A percentile compares a stretch with the other conserved stretches of the same genome.
These are phyloP conservation scores for Chrysodeixis includens DNA, from an alignment of 2,888 invertebrate genomes.

Conservation along the genomic window DNA sequence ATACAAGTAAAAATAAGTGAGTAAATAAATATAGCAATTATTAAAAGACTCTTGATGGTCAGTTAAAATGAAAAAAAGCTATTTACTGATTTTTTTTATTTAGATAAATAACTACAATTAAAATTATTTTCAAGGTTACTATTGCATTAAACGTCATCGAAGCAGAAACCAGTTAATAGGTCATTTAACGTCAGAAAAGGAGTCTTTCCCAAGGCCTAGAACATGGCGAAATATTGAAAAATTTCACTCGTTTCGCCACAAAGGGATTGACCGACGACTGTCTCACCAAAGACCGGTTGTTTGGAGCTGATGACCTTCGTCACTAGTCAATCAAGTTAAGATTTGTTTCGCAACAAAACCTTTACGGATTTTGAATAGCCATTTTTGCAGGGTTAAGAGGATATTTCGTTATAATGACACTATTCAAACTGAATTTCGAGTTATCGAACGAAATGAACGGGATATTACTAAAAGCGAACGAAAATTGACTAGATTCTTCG, in stretches of 20 bases:
- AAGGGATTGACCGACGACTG: constrained; percentile 54
- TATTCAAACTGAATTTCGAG: background rate
- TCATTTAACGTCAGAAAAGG: background rate
- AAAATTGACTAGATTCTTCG: too few relatives aligned
- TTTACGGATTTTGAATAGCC: constrained; percentile 21
- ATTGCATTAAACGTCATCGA: background rate
- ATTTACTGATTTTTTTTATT: background rate
- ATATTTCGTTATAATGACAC: constrained; percentile 18
- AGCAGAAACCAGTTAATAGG: background rate
- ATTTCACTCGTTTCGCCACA: constrained; percentile 30
- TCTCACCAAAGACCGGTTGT: constrained; percentile 40
- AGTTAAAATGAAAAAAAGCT: background rate
- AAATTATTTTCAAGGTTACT: constrained; percentile 19
- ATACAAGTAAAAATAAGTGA: background rate
- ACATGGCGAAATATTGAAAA: constrained; percentile 12
- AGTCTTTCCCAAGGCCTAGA: background rate
- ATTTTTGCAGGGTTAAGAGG: constrained; percentile 18
- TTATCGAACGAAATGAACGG: background rate
- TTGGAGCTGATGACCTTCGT: constrained; percentile 38
- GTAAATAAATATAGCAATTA: background rate
- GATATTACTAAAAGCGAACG: background rate
- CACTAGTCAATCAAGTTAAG: constrained; percentile 34
- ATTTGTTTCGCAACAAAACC: constrained; percentile 45
- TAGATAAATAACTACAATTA: constrained; percentile 15
- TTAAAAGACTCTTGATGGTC: background rate